Evolutionary conservation across 2,113 vertebrate genomes (phyloP).

Genomic region (Ceyx melanurus): DNA sequence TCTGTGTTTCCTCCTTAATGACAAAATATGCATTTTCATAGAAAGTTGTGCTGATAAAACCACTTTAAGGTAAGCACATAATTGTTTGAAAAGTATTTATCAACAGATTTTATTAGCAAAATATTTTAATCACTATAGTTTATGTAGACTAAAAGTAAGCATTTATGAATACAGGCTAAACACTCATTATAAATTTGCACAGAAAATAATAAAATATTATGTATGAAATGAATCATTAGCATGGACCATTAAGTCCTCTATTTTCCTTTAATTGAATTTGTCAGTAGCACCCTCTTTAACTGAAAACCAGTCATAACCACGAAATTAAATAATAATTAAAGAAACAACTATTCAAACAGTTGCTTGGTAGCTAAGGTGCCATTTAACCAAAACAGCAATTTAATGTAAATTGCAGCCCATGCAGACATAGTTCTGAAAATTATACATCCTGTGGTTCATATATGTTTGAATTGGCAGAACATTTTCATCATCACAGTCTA

Average conservation of each 20-base stretch:
- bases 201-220: slow-evolving; percentile 93
- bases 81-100: slow-evolving; percentile 70
- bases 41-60: slow-evolving; percentile 45
- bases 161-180: slow-evolving; percentile 85
- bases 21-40: slow-evolving; percentile 37
- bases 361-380: slow-evolving; percentile 83
- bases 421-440: slow-evolving; percentile 79
- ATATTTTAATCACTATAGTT: slow-evolving; percentile 82
- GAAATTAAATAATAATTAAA: slow-evolving; percentile 95
- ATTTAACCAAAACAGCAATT: slow-evolving; percentile 88
- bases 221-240: slow-evolving; percentile 95
- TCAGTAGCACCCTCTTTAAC: slow-evolving; percentile 94
- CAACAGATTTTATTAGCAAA: slow-evolving; percentile 76
- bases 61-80: slow-evolving; percentile 53
- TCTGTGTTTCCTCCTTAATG: slow-evolving; percentile 48
- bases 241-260: slow-evolving; percentile 93
- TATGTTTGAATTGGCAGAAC: slow-evolving; percentile 75
- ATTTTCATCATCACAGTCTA: slow-evolving; percentile 48
- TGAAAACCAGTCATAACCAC: slow-evolving; percentile 88
- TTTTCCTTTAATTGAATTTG: slow-evolving; percentile 98
- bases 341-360: slow-evolving; percentile 88
- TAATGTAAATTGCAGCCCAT: slow-evolving; percentile 85
- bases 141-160: slow-evolving; percentile 78
- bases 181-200: slow-evolving; percentile 86
- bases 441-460: slow-evolving; percentile 76